A percentile compares a stretch with the other conserved stretches of the same genome.
These are phyloP conservation scores for Eledone cirrhosa DNA, from an alignment of 2,888 invertebrate species.

Conservation along the genomic window DNA sequence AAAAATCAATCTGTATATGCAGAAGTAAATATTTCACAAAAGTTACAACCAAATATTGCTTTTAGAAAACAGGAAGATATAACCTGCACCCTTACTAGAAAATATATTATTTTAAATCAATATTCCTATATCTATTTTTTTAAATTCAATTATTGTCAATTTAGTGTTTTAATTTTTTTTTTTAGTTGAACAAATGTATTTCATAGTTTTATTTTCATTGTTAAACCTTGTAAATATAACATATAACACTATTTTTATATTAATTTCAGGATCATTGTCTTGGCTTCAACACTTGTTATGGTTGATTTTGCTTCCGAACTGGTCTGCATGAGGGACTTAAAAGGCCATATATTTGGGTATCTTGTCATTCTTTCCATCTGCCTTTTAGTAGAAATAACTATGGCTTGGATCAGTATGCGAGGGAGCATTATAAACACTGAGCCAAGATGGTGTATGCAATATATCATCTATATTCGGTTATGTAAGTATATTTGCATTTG, in stretches of 20 bases:
- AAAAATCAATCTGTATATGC: too few species aligned
- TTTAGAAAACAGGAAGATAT: too few species aligned
- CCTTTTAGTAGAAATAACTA: slow-evolving; percentile 74
- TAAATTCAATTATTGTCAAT: too few species aligned
- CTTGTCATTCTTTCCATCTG: slow-evolving; percentile 71
- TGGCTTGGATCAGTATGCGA: slow-evolving; percentile 79
- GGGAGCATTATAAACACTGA: slow-evolving; percentile 83
- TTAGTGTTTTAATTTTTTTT: too few species aligned
- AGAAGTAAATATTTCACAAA: too few species aligned
- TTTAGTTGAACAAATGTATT: too few species aligned
- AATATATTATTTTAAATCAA: too few species aligned
- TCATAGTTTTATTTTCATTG: too few species aligned
- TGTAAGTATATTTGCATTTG: slow-evolving; percentile 69
- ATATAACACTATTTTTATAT: slow-evolving; percentile 22
- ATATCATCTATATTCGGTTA: slow-evolving; percentile 80
- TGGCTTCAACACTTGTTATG: slow-evolving; percentile 72
- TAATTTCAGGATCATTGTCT: slow-evolving; percentile 73
- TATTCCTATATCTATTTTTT: too few species aligned
- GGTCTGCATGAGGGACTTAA: slow-evolving; percentile 61
- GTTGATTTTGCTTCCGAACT: slow-evolving; percentile 70
- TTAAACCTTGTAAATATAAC: too few species aligned
- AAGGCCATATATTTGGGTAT: slow-evolving; percentile 74
- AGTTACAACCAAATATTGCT: too few species aligned
- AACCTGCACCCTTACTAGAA: too few species aligned
- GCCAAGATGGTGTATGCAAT: slow-evolving; percentile 79